Base-by-base conservation (phyloP, 2,797 vertebrate genomes). In the Dendrocincla tyrannina region DNA sequence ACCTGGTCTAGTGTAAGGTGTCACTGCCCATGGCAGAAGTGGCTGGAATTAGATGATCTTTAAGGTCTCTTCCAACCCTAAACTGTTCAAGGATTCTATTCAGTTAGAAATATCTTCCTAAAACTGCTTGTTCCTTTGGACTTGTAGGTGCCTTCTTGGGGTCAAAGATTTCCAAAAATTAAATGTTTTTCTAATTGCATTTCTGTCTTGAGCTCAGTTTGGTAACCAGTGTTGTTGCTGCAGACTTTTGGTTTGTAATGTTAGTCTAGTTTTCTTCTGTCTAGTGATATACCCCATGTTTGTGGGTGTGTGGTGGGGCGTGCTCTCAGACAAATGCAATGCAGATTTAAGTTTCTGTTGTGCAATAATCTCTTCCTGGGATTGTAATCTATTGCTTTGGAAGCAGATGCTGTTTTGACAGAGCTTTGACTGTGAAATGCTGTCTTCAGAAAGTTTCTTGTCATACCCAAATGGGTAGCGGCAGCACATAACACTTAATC, bases 241-340 rank as follows among this genome's bases (percentile, higher is more conserved):
- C 11, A 35, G 30, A 50, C 15, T 39, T 70, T 50, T 12, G n/a
- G 44, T 58, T 63, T 91, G 15, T 83, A 9, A 19, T 37, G 7
- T 37, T 63, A 47, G 11, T 25, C 39, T 75, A 5, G 37, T 79
- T 87, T 44, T 79, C 30, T 16, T 33, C 35, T 58, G 8, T 60
- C 55, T 69, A 33, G 14, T 42, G 8, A 33, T 41, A 73, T 1
- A 2, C 16, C 24, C 14, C 0, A 0, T 32, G 17, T 19, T 69
- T 44, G 30, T 19, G 22, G 9, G 11, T 47, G 8, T 63, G 17
- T 32, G 25, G 7, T 8, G 4, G 8, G 4, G 3, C 56, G 23
- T 50, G 30, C n/a, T 46, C 12, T 41, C 39, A 77, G 39, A 19
- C 13, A 30, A 80, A 46, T 4, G 13, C 32, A 58, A 77, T 4